Percentiles rank a stretch among this genome's conserved stretches.
Conservation (phyloP, 2,888 invertebrate genomes). For the Atethmia centrago region DNA sequence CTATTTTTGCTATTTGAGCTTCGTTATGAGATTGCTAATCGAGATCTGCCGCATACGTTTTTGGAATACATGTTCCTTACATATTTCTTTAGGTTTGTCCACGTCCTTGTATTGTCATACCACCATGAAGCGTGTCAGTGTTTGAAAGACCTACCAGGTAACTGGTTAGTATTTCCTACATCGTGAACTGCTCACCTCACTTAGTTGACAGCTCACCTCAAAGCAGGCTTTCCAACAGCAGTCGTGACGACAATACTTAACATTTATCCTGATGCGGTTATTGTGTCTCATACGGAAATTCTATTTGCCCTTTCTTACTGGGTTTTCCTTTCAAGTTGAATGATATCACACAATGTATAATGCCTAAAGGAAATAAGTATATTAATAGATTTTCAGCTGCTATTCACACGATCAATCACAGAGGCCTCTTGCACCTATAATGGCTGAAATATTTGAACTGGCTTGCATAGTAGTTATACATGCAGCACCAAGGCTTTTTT, state of each 20-base stretch:
- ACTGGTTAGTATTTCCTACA: neutral
- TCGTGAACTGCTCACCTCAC: neutral
- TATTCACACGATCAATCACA: too few relatives aligned
- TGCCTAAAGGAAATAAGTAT: neutral
- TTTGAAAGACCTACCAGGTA: neutral
- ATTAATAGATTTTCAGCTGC: too few relatives aligned
- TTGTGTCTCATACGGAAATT: neutral
- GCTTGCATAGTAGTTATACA: neutral
- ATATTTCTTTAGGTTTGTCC: neutral
- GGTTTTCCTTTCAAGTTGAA: slow-evolving; percentile 10
- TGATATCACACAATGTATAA: neutral
- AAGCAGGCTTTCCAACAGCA: neutral
- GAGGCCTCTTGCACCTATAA: neutral
- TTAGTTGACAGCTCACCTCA: slow-evolving; percentile 11
- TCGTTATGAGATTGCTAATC: neutral
- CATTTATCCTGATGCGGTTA: slow-evolving; percentile 31
- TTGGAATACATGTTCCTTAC: neutral
- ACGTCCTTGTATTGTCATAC: neutral
- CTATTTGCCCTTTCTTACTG: slow-evolving; percentile 13
- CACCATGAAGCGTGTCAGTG: too few relatives aligned
- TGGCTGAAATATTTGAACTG: neutral
- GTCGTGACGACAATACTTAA: neutral
- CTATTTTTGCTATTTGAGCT: neutral
- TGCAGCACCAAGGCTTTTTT: too few relatives aligned
- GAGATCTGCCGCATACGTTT: neutral